Conservation (phyloP, 2,113 vertebrate genomes). For the Furnarius figulus region DNA sequence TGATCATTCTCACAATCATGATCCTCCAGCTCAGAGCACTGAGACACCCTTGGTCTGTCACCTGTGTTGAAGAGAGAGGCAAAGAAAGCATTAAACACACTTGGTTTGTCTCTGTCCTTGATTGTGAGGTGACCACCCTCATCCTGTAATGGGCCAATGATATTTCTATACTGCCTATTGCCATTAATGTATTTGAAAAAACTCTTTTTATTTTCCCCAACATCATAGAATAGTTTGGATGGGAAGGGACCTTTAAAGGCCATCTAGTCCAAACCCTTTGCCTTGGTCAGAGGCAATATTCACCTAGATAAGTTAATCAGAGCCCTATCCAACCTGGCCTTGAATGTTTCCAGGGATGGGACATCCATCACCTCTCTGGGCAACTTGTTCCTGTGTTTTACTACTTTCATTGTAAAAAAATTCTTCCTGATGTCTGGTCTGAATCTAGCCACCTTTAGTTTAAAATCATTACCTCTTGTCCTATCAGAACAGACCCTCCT, state of each 20-base stretch:
- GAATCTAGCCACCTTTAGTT: rapidly evolving
- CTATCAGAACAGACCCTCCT: not conserved
- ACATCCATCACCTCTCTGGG: not conserved
- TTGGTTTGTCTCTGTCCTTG: no score
- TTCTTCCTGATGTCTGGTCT: not conserved
- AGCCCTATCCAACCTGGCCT: not conserved
- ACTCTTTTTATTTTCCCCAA: no score
- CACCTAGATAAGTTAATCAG: not conserved
- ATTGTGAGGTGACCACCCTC: no score
- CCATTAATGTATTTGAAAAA: no score
- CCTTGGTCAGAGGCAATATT: not conserved
- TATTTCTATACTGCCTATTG: no score
- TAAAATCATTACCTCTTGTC: not conserved
- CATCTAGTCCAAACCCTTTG: not conserved
- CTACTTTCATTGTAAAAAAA: not conserved
- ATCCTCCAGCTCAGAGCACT: no score
- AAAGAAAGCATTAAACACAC: no score
- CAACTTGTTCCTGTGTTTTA: not conserved
- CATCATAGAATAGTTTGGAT: not conserved
- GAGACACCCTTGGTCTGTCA: no score
- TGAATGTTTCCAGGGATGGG: not conserved
- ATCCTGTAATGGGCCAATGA: no score
- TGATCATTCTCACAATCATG: no score
- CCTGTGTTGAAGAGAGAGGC: no score
- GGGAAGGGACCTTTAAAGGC: not conserved